phyloP scores from a whole-genome alignment of 1,140 invertebrate species.

The Rhagoletis pomonella region DNA sequence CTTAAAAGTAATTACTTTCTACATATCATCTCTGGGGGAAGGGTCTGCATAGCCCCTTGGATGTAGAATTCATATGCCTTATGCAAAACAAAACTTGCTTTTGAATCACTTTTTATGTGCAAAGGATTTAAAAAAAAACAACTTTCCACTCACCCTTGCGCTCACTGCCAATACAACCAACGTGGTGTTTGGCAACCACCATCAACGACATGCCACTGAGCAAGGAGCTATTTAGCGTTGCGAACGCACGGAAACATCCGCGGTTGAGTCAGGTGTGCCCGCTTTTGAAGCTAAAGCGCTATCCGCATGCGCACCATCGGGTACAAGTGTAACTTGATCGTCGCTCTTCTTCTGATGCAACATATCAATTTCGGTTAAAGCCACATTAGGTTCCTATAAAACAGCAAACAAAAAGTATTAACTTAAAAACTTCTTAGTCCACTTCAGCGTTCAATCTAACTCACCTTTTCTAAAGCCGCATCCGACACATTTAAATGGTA shows the following conservation, averaged over 20 bases:
- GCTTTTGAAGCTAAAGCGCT: conserved; percentile 34
- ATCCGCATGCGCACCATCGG: not conserved
- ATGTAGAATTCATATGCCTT: too few species aligned
- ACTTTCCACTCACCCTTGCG: not conserved
- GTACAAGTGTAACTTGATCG: conserved; percentile 32
- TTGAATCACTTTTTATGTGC: too few species aligned
- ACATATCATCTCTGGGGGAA: too few species aligned
- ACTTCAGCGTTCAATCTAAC: not conserved
- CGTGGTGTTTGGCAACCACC: not conserved
- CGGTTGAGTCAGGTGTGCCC: conserved; percentile 10
- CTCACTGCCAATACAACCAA: not conserved
- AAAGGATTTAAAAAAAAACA: too few species aligned
- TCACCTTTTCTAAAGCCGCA: conserved; percentile 71
- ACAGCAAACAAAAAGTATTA: not conserved
- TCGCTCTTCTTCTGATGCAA: conserved; percentile 66
- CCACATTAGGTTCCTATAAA: conserved; percentile 68
- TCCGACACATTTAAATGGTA: conserved; percentile 82
- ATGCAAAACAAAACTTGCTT: too few species aligned
- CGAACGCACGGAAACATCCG: conserved; percentile 18
- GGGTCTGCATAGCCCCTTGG: too few species aligned
- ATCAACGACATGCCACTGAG: not conserved
- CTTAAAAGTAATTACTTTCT: too few species aligned
- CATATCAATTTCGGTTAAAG: conserved; percentile 71
- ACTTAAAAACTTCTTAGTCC: conserved; percentile 1
- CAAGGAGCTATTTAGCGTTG: not conserved